Conservation (phyloP, 2,113 vertebrate genomes). For the Cochlearius cochlearius region DNA sequence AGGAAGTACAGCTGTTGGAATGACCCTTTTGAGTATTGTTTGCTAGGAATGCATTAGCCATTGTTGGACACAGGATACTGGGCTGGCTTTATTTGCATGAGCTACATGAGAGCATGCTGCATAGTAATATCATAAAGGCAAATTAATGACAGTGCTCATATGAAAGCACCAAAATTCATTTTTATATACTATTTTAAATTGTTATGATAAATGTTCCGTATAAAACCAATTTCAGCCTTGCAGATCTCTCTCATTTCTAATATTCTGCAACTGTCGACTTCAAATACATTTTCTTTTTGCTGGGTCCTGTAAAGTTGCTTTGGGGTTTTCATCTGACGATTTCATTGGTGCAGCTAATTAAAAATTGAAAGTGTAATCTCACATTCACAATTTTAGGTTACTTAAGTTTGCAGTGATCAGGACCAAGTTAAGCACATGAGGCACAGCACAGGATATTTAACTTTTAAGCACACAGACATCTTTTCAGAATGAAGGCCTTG, state of each 20-base stretch:
- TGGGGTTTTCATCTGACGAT: background rate
- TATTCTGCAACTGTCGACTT: background rate
- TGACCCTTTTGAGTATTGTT: background rate
- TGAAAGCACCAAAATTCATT: background rate
- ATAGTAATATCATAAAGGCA: background rate
- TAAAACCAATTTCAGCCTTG: background rate
- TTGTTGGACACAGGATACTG: background rate
- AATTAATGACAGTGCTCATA: background rate
- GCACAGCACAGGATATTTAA: background rate
- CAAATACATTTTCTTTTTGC: background rate
- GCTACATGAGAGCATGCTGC: background rate
- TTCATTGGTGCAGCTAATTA: background rate
- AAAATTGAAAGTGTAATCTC: background rate
- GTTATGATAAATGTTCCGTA: background rate
- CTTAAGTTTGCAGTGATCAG: background rate
- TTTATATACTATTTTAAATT: background rate
- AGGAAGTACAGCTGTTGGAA: background rate
- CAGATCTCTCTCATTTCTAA: background rate
- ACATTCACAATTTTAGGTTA: background rate
- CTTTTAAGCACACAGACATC: background rate
- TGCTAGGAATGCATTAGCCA: background rate
- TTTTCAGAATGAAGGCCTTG: background rate
- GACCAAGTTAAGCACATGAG: background rate
- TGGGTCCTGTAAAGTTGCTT: background rate
- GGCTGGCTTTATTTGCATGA: background rate